Evolutionary conservation across 2,113 vertebrate genomes (phyloP).

Genomic region (Manacus vitellinus): DNA sequence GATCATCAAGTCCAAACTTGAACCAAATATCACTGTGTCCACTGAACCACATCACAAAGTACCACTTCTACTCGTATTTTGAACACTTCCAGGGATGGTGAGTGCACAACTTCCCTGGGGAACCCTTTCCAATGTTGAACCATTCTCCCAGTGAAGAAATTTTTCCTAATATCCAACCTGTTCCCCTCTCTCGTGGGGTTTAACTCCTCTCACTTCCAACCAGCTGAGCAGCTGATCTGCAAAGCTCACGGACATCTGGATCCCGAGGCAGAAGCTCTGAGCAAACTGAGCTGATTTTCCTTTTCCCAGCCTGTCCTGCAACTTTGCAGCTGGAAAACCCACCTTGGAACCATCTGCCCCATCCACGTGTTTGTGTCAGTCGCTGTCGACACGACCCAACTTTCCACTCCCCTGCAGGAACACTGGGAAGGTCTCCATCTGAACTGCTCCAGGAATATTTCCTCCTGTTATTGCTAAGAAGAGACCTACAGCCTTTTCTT

Average conservation of each 20-base stretch:
- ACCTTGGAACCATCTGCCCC: background rate
- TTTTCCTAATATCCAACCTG: background rate
- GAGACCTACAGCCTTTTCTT: background rate
- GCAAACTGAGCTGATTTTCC: background rate
- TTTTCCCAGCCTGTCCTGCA: background rate
- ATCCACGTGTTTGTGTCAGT: background rate
- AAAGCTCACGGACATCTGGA: accelerated
- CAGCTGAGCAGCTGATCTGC: background rate
- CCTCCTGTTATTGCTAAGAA: background rate
- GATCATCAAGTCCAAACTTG: background rate
- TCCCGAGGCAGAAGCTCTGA: background rate
- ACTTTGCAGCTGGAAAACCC: background rate
- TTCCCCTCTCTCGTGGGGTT: background rate
- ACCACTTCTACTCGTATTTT: accelerated
- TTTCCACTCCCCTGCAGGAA: background rate
- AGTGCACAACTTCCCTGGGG: background rate
- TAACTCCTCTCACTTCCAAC: background rate
- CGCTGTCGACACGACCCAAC: accelerated
- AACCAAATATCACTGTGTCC: too few species aligned
- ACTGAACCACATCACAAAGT: background rate
- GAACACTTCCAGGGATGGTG: background rate
- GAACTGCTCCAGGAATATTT: background rate
- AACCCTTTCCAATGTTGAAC: background rate
- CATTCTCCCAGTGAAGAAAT: background rate
- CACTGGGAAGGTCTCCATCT: background rate